Percentiles rank a stretch among this genome's conserved stretches.
Evolutionary conservation across 1,140 invertebrate species (phyloP).

Genomic region (Diorhabda carinulata): DNA sequence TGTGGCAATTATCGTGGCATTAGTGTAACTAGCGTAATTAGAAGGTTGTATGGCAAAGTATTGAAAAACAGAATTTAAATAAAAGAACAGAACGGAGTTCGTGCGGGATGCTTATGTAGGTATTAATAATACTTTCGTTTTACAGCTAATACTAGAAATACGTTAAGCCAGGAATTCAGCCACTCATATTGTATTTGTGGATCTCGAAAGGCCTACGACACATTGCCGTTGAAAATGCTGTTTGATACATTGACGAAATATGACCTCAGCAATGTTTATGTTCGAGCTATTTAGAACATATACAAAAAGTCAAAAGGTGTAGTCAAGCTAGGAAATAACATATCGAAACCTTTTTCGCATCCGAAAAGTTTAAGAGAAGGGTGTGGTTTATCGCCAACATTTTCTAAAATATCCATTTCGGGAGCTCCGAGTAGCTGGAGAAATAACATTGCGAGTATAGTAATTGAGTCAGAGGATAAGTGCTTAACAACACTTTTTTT

Average conservation of each 20-base stretch:
- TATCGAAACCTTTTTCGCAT: not conserved
- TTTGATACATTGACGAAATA: not conserved
- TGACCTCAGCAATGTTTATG: constrained; percentile 1
- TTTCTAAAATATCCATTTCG: not conserved
- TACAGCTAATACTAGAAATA: not conserved
- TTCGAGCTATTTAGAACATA: not conserved
- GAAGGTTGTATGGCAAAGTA: not conserved
- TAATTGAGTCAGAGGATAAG: no score
- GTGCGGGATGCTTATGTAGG: not conserved
- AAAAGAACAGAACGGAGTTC: not conserved
- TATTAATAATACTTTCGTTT: not conserved
- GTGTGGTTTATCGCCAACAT: not conserved
- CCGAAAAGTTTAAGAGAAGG: not conserved
- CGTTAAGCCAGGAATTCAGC: not conserved
- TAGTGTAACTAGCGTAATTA: not conserved
- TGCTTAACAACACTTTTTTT: no score
- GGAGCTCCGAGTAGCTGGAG: not conserved
- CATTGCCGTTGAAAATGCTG: no score
- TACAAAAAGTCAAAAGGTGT: not conserved
- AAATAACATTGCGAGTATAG: not conserved
- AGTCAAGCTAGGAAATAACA: not conserved
- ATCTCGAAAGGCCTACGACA: no score
- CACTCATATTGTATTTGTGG: not conserved
- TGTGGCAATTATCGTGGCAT: not conserved
- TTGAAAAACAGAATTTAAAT: not conserved